Evolutionary conservation across 2,888 invertebrate species (phyloP).

Genomic region (Fragum whitleyi): DNA sequence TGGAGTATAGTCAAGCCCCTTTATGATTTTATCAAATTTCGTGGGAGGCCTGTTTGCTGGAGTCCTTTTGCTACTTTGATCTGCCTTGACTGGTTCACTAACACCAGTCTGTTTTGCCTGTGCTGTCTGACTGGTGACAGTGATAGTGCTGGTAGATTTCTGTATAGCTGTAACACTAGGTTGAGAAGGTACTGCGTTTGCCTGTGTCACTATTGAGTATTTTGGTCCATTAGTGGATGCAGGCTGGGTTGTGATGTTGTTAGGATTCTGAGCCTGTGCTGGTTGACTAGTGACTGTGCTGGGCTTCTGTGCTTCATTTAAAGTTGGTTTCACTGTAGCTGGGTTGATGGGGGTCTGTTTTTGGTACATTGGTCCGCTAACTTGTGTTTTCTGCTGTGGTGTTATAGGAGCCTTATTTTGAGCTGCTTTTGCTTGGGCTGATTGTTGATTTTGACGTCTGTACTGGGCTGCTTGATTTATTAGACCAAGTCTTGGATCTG

Average conservation of each 20-base stretch:
- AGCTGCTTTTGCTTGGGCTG: too few relatives aligned
- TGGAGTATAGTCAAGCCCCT: conserved; percentile 21
- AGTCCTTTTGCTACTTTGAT: background rate
- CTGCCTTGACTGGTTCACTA: background rate
- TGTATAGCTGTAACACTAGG: background rate
- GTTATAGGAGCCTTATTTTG: too few relatives aligned
- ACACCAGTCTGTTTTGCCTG: background rate
- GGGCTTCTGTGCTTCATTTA: too few relatives aligned
- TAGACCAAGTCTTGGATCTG: too few relatives aligned
- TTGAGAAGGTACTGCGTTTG: background rate
- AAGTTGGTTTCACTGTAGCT: too few relatives aligned
- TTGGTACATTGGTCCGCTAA: too few relatives aligned
- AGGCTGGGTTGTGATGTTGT: background rate
- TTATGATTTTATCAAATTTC: conserved; percentile 16
- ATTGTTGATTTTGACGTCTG: too few relatives aligned
- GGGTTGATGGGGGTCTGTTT: too few relatives aligned
- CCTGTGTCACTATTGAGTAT: background rate
- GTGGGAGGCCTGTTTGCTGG: background rate
- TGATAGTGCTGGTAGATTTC: background rate
- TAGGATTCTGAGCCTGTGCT: too few relatives aligned
- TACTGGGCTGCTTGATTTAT: too few relatives aligned
- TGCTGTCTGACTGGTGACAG: background rate
- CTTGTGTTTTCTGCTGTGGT: too few relatives aligned
- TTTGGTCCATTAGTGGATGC: background rate
- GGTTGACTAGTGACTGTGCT: background rate